Evolutionary conservation across 2,113 vertebrate species (phyloP), one percentile per base, ranked within the genome.

Genomic region (Nycticorax nycticorax): DNA sequence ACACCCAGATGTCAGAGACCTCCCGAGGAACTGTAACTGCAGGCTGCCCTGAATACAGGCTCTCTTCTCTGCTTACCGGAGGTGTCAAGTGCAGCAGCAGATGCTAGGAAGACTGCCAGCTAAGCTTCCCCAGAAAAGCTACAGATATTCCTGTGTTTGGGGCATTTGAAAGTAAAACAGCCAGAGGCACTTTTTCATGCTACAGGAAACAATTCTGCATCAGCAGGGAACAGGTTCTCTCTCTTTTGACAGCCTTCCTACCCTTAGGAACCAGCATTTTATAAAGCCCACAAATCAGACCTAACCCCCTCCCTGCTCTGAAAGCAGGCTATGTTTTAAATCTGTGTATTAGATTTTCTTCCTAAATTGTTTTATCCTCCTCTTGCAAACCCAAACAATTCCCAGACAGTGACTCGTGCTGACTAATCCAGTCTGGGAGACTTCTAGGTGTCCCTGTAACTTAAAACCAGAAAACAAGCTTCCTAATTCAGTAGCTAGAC

Each of bases 381-480:
- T 77, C 48, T 91, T 7, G 2, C 62, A 93, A 97, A 97, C 95
- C 97, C 97, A 97, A 97, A 97, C 96, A 97, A 98, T 97, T 98
- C 97, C 96, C 95, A 98, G 97, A 98, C 97, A 97, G 96, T 98
- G 97, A 97, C 96, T 97, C 89, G 93, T 95, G 89, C 95, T 97
- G 97, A 97, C 96, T 98, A 98, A 98, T 97, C 93, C 94, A 88
- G 97, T 98, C 97, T 98, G 97, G 96, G 96, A 98, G 96, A 73
- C 92, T 97, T 94, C 92, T 81, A 97, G 97, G 95, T 96, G 95
- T 97, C 96, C 95, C 96, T 96, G 96, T 95, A 97, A 96, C 92
- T 63, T 92, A 96, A 97, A 97, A 97, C 93, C 93, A 93, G 79
- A 93, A 96, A 97, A 96, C 93, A 97, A 97, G 92, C 95, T 96